Base-by-base conservation (phyloP, 35 echinoderm and acorn worm genomes). In the Hemicentrotus pulcherrimus region DNA sequence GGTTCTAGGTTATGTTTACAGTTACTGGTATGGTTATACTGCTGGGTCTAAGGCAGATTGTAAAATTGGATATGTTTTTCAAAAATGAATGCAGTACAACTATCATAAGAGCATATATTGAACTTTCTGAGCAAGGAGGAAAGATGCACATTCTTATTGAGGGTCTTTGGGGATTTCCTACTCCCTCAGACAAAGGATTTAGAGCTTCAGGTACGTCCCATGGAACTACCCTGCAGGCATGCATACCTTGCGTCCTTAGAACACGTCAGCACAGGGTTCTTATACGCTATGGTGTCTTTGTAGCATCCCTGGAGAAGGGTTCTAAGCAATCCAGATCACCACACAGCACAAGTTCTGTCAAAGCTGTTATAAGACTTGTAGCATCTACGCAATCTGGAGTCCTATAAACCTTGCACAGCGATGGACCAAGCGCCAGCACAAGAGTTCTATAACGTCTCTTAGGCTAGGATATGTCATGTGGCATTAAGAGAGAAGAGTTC, bases 401-500 rank as follows among this genome's bases (percentile, higher is more conserved):
- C 48, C 5, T 6, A 50, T 12, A 50, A 5, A 50, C 48, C 48
- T 55, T 15, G 14, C 9, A 55, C 9, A 55, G 8, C 14, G 1
- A 55, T 55, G 50, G 50, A 59, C 11, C 52, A 0, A 16, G 52
- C 12, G 12, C 52, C 11, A 59, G 5, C 52, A 59, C 10, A 13
- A 59, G 5, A 59, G 52, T 59, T 59, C 52, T 59, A 59, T 11
- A 16, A 59, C 52, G 9, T 14, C 11, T 59, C 93, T 35, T 78
- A 16, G 48, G 3, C 78, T 78, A 45, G 31, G 47, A 24, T 32
- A 9, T 46, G 94, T 94, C 65, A 86, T 48, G 46, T 94, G 4
- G 97, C 91, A 86, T 98, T 98, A 24, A 99, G 33, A 2, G 96
- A 97, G 95, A 99, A 99, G 18, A 99, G 95, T 92, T 99, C 98